Base-by-base conservation (phyloP, 2,797 vertebrate species). In the Kryptopterus vitreolus region DNA sequence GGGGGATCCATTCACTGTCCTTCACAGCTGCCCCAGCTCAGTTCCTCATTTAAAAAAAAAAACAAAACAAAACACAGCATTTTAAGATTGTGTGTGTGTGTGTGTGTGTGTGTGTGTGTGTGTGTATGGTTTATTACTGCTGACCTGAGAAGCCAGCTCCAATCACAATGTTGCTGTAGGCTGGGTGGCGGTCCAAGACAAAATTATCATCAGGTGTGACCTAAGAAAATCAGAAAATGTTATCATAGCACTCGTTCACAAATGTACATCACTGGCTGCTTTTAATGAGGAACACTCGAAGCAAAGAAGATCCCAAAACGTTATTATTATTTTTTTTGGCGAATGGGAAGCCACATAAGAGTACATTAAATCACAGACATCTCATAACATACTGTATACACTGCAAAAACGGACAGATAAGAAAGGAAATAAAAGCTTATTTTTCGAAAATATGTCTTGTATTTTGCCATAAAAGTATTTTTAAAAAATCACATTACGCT, bases 81-180 rank as follows among this genome's bases (percentile, higher is more conserved):
- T 81, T 55, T n/a, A 65, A 80, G 78, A 59, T 31, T 29, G 38
- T 16, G 52, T 29, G 68, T 35, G 58, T 31, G 48, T 29, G 22
- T 52, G 68, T 61, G 71, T 38, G 63, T 70, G 24, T 57, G 62
- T 74, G 76, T 77, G 76, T 43, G 69, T 66, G 10, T 55, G 62
- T 58, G 20, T 33, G 74, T 43, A 43, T 69, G 58, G n/a, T 62
- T 79, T 70, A 77, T 13, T 26, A 62, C 95, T 96, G 20, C 95
- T 96, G 24, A 94, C 85, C 96, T 98, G 89, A 77, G 48, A 77
- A 77, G 7, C 75, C 75, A 65, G 75, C 75, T 63, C 75, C 77
- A 59, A 78, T 78, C 50, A 75, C 70, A 80, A 81, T 62, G 78
- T 82, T 84, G 16, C 53, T 70, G 65, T 78, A 78, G 26, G 24